Percentiles rank a stretch among this genome's conserved stretches.
Conservation (phyloP, 2,888 invertebrate genomes). For the Caenorhabditis doughertyi region DNA sequence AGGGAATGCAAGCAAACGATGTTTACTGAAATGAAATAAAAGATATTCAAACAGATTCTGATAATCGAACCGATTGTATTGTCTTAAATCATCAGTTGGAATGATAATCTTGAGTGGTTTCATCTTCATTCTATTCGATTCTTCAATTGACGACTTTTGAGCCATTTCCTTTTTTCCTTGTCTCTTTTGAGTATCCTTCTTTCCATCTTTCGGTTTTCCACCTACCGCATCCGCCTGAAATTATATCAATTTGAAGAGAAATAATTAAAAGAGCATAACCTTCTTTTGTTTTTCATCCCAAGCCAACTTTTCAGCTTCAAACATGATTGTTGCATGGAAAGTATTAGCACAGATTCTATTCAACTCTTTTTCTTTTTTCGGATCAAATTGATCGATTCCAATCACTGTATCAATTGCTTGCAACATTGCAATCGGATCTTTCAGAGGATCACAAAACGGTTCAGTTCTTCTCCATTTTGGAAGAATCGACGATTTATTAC, state of each 20-base stretch:
- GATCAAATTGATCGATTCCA: constrained; percentile 3
- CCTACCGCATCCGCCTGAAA: no score
- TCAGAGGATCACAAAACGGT: constrained; percentile 7
- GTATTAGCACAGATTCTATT: constrained; percentile 23
- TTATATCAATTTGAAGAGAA: no score
- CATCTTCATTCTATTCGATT: not conserved
- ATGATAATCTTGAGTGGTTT: not conserved
- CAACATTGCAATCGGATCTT: not conserved
- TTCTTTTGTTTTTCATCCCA: not conserved
- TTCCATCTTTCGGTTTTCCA: not conserved
- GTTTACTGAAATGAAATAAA: no score
- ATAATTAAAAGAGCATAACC: constrained; percentile 3
- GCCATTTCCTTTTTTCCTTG: not conserved
- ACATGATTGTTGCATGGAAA: constrained; percentile 15
- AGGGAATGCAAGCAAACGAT: no score
- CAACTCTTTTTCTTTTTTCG: constrained; percentile 9
- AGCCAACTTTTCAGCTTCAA: not conserved
- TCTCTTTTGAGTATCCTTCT: not conserved
- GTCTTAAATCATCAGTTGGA: not conserved
- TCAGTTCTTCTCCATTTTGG: constrained; percentile 16
- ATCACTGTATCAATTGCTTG: not conserved
- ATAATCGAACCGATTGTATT: no score
- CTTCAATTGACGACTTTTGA: not conserved
- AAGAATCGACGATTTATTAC: not conserved
- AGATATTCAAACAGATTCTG: no score